These are phyloP conservation scores for Gallinago jamesoni DNA, from an alignment of 2,113 vertebrate genomes.

Conservation along the genomic window DNA sequence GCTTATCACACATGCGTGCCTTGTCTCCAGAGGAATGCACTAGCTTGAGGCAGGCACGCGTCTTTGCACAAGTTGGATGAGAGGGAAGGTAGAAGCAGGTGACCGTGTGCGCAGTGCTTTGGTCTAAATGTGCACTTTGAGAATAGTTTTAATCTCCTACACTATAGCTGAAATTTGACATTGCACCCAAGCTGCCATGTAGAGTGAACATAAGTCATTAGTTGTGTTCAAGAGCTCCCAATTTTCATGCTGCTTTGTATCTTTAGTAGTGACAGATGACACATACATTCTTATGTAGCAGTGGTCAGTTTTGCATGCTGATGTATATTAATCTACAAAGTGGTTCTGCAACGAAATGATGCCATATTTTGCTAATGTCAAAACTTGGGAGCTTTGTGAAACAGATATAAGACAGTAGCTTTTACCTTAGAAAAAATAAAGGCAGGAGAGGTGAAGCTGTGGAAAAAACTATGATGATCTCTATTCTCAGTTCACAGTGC, in stretches of 20 bases:
- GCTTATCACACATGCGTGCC: background rate
- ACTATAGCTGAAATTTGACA: background rate
- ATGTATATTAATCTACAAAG: background rate
- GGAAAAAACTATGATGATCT: background rate
- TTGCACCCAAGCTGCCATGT: background rate
- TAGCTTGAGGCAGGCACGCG: background rate
- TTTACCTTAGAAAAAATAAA: background rate
- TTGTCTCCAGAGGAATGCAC: background rate
- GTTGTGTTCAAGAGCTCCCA: background rate
- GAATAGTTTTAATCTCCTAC: background rate
- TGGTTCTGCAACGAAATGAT: background rate
- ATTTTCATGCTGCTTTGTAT: accelerated
- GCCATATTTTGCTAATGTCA: background rate
- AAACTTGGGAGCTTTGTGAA: background rate
- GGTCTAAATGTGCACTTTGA: background rate
- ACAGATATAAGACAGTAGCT: background rate
- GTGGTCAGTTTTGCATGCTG: background rate
- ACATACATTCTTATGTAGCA: background rate
- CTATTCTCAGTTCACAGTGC: background rate
- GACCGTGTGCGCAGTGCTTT: accelerated
- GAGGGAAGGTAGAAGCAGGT: background rate
- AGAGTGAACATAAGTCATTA: background rate
- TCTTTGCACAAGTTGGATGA: background rate
- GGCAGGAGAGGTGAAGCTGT: background rate
- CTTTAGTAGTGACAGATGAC: background rate